Evolutionary conservation across 2,113 vertebrate species (phyloP).

Genomic region (Bubo bubo): DNA sequence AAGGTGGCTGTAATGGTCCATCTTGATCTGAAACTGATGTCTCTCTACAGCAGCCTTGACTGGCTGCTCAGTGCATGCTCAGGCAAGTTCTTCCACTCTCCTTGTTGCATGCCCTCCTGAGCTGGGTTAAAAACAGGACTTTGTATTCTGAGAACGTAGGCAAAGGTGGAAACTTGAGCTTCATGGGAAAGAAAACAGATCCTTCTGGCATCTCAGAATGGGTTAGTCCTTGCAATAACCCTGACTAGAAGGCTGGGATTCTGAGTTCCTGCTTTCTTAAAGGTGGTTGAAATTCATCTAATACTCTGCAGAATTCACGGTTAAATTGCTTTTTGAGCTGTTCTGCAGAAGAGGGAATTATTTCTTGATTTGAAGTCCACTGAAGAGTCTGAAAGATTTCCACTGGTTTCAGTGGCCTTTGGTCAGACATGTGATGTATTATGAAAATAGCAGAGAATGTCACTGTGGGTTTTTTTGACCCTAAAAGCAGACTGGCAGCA

Average conservation of each 20-base stretch:
- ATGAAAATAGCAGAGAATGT: not conserved
- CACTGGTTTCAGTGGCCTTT: not conserved
- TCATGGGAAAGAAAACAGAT: not conserved
- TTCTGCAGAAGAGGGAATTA: not conserved
- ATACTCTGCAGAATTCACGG: not conserved
- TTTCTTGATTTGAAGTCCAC: not conserved
- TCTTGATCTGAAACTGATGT: not conserved
- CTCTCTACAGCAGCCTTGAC: not conserved
- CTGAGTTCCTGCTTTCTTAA: not conserved
- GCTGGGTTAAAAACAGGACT: not conserved
- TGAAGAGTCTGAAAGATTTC: not conserved
- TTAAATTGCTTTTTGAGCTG: not conserved
- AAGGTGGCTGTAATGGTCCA: not conserved
- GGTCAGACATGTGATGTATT: not conserved
- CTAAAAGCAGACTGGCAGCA: not conserved
- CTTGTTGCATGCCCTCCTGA: not conserved
- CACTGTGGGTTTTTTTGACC: not conserved
- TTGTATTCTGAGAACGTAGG: not conserved
- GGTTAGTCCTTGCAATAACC: not conserved
- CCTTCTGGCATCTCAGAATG: not conserved
- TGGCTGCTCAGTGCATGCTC: not conserved
- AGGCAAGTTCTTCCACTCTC: not conserved
- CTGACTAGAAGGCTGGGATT: not conserved
- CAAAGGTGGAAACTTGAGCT: constrained; percentile 27
- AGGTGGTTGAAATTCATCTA: not conserved